Base-by-base conservation (phyloP, 2,113 vertebrate genomes). In the Esox niger region DNA sequence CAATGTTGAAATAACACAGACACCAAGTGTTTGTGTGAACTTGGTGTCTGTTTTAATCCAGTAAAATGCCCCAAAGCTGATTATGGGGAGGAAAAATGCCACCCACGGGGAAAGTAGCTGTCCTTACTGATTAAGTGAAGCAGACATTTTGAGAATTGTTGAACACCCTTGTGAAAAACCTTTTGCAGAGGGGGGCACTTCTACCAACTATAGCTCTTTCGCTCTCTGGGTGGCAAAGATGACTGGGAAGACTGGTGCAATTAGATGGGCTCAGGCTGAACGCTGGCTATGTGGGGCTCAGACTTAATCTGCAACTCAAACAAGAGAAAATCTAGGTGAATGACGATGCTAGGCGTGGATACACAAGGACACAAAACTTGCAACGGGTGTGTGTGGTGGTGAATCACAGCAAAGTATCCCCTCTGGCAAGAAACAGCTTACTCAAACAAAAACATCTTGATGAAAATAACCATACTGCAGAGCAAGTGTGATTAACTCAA, bases 271-370 rank as follows among this genome's bases (percentile, higher is more conserved):
- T 84, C 75, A 73, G 71, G 57, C 76, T 86, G 84, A 79, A 88
- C 75, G 75, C 75, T 78, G 75, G 68, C 57, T 49, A 82, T 82
- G 76, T 60, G 54, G 57, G 82, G 70, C 84, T 83, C 76, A 70
- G 79, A 79, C 11, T 83, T 87, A 79, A 87, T 87, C 85, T 86
- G 75, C 86, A 86, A 87, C 81, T 88, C 75, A 85, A 89, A 88
- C 86, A 84, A 76, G 77, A 79, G 78, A 83, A 78, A 84, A 88
- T 80, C 79, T 76, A 29, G 77, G 78, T 11, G 70, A 83, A 84
- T 89, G 74, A 86, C 84, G 84, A 86, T 76, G 79, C 72, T 17
- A 63, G 77, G 80, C 79, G 73, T 76, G 71, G 78, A 79, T 63
- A 70, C 59, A 47, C 73, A 74, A 75, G 82, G 83, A 82, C 83